phyloP scores from a whole-genome alignment of 2,113 vertebrate genomes.

The Merops nubicus region DNA sequence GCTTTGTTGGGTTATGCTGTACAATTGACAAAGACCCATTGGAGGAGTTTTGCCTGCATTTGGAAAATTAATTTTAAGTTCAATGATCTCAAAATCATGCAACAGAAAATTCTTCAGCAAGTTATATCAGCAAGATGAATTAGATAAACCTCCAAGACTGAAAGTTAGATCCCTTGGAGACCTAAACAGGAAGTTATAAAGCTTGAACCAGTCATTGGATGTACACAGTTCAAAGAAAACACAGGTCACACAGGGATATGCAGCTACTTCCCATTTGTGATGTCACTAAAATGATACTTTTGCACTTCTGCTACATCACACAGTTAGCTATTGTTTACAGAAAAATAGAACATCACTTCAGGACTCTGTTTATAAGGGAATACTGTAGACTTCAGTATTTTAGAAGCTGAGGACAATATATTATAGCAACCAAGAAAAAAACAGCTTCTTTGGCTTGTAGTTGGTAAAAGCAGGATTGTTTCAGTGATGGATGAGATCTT shows the following conservation, averaged over 20 bases:
- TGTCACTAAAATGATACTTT: not conserved
- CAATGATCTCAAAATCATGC: not conserved
- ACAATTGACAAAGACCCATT: too few relatives aligned
- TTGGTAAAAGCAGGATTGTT: not conserved
- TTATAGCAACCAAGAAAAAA: not conserved
- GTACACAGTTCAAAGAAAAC: not conserved
- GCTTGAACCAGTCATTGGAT: accelerated
- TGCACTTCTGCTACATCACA: not conserved
- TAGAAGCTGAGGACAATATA: not conserved
- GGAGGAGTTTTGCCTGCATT: too few relatives aligned
- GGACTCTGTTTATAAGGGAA: not conserved
- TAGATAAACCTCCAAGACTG: not conserved
- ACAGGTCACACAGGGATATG: not conserved
- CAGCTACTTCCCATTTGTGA: not conserved
- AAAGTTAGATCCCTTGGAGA: not conserved
- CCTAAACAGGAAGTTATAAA: not conserved
- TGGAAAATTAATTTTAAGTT: not conserved
- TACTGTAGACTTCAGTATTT: not conserved
- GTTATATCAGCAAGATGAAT: not conserved
- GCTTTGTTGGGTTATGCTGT: too few relatives aligned
- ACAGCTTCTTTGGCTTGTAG: not conserved
- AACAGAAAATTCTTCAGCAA: not conserved
- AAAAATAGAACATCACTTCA: not conserved
- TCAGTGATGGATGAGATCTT: not conserved
- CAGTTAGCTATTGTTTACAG: not conserved